These are phyloP conservation scores for Lacanobia oleracea DNA, from an alignment of 2,888 invertebrate genomes.

Conservation along the genomic window DNA sequence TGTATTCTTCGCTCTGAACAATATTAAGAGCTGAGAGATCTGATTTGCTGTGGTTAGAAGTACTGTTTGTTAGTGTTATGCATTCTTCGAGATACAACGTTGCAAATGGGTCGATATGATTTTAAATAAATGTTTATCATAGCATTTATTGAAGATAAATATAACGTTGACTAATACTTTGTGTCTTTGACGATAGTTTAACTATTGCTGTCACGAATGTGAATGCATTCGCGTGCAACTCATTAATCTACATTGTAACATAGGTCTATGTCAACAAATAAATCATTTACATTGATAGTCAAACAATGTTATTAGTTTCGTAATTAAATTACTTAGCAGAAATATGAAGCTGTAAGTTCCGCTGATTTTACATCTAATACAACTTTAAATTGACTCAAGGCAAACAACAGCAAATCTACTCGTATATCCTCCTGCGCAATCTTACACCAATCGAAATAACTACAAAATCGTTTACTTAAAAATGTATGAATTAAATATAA, in stretches of 20 bases:
- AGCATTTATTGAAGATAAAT: neutral
- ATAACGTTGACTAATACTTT: conserved; percentile 16
- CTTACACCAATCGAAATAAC: conserved; percentile 17
- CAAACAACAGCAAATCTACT: conserved; percentile 18
- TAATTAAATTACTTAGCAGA: conserved; percentile 17
- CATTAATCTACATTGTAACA: conserved; percentile 29
- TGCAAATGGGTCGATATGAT: neutral
- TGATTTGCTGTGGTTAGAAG: conserved; percentile 29
- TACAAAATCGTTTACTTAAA: conserved; percentile 45
- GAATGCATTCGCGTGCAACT: conserved; percentile 8
- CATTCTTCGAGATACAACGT: conserved; percentile 10
- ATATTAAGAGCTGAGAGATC: conserved; percentile 12
- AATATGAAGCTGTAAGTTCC: neutral
- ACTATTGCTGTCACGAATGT: conserved; percentile 27
- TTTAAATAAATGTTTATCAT: neutral
- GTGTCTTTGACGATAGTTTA: conserved; percentile 18
- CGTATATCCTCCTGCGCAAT: conserved; percentile 44
- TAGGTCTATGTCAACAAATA: conserved; percentile 32
- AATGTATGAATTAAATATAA: conserved; percentile 62
- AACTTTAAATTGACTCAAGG: conserved; percentile 42
- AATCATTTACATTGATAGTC: conserved; percentile 18
- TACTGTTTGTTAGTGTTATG: conserved; percentile 5
- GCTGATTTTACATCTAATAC: conserved; percentile 9
- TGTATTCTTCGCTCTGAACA: conserved; percentile 10
- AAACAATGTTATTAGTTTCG: conserved; percentile 7